Base-by-base conservation (phyloP, 2,797 vertebrate species). In the Sebastes cheni region DNA sequence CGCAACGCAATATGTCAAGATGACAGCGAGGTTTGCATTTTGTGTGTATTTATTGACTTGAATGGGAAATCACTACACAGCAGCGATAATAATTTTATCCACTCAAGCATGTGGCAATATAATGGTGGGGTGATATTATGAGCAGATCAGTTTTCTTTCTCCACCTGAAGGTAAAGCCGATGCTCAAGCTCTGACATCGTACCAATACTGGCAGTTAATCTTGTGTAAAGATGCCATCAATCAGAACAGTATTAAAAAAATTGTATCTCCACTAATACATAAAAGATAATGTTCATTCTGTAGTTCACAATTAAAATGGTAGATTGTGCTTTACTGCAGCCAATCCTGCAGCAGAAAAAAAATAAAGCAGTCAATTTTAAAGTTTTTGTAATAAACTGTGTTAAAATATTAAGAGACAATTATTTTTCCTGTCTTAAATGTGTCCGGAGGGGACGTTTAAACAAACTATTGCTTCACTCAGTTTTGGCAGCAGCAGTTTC, bases 51-150 rank as follows among this genome's bases (percentile, higher is more conserved):
- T 82, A 82, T 67, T 72, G 76, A 82, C 79, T 34, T 74, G 13
- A 74, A 70, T 62, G 65, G 56, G 55, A 86, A 84, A 66, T 50
- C n/a, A 56, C 34, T 16, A 50, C 46, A 70, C 12, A 30, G 74
- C 8, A 36, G 58, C 10, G 4, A 65, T 87, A 73, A 80, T 81
- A 11, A 80, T 84, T 81, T 46, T 73, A 64, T 68, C 55, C 80
- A 76, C 20, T 79, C 66, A 86, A 72, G 66, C 67, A 56, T 81
- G 77, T 25, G 32, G 27, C 36, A 71, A 74, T 83, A 75, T 73
- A 64, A 72, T 42, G 30, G 55, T 12, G 42, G 34, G 61, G 4
- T 55, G 25, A 73, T 54, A 54, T 54, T 54, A 54, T 71, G 56
- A 60, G 65, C 14, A 5, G 36, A 66, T 78, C 22, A 16, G 18